These are phyloP conservation scores for Agriopis leucophaearia DNA, from an alignment of 2,888 invertebrate genomes.

Conservation along the genomic window DNA sequence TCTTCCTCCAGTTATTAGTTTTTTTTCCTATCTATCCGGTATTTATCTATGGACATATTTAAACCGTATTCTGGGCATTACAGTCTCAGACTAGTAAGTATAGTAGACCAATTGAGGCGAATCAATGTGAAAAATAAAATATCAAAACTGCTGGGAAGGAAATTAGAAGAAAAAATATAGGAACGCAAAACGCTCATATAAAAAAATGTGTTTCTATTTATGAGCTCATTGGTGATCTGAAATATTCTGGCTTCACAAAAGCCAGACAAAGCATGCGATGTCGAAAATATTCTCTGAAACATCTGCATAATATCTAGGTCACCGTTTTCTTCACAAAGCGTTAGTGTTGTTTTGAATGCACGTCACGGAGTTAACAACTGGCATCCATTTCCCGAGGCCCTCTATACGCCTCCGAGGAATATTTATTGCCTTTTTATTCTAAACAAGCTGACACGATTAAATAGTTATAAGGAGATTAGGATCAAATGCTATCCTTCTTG, in stretches of 20 bases:
- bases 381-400: conserved; percentile 18
- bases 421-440: conserved; percentile 32
- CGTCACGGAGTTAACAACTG: conserved; percentile 6
- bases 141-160: no score
- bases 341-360: conserved; percentile 10
- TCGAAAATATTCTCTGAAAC: conserved; percentile 34
- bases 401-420: conserved; percentile 10
- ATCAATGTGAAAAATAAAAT: no score
- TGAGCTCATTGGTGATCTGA: neutral
- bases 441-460: conserved; percentile 10
- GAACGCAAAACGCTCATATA: no score
- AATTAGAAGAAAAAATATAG: no score
- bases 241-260: neutral
- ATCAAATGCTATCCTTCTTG: neutral
- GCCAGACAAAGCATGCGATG: conserved; percentile 13
- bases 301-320: conserved; percentile 31
- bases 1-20: no score
- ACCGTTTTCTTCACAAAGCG: conserved; percentile 17
- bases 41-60: no score
- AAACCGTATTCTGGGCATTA: no score
- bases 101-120: no score
- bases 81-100: no score
- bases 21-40: no score
- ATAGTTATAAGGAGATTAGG: neutral
- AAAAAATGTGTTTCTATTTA: neutral